Evolutionary conservation across 1,140 invertebrate genomes (phyloP).

Genomic region (Acromyrmex echinatior): DNA sequence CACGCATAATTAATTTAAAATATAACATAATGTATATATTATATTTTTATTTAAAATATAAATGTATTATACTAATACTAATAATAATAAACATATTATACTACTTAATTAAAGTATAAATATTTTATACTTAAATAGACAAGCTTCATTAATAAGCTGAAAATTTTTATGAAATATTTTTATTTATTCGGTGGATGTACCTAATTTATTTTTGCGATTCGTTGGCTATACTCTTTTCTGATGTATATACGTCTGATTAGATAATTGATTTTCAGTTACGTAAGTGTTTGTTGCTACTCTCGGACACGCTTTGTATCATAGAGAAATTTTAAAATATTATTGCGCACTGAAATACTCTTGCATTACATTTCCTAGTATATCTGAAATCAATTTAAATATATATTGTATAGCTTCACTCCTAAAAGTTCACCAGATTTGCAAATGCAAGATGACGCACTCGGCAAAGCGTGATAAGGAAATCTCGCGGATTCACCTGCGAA

Average conservation of each 20-base stretch:
- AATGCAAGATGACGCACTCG: not conserved
- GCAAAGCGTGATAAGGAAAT: slow-evolving; percentile 26
- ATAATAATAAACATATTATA: too few species aligned
- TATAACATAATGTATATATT: too few species aligned
- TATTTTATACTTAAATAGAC: slow-evolving; percentile 5
- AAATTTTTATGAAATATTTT: not conserved
- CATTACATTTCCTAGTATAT: slow-evolving; percentile 13
- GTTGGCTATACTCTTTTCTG: slow-evolving; percentile 45
- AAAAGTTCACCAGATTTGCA: slow-evolving; percentile 1
- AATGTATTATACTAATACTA: too few species aligned
- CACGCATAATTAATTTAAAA: not conserved
- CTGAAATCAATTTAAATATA: slow-evolving; percentile 47
- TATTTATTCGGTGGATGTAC: not conserved
- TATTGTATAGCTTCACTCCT: not conserved
- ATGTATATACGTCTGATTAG: slow-evolving; percentile 50
- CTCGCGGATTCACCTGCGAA: slow-evolving; percentile 13
- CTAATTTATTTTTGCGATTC: slow-evolving; percentile 15
- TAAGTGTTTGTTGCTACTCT: slow-evolving; percentile 37
- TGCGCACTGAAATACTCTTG: not conserved
- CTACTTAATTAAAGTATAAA: not conserved
- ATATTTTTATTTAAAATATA: not conserved
- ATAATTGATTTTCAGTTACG: slow-evolving; percentile 62
- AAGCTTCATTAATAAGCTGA: slow-evolving; percentile 3
- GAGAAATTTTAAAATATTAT: slow-evolving; percentile 46
- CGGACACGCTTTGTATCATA: slow-evolving; percentile 41